Evolutionary conservation across 2,113 vertebrate genomes (phyloP), one percentile per base, ranked within the genome.

Genomic region (Poeciliopsis retropinna): DNA sequence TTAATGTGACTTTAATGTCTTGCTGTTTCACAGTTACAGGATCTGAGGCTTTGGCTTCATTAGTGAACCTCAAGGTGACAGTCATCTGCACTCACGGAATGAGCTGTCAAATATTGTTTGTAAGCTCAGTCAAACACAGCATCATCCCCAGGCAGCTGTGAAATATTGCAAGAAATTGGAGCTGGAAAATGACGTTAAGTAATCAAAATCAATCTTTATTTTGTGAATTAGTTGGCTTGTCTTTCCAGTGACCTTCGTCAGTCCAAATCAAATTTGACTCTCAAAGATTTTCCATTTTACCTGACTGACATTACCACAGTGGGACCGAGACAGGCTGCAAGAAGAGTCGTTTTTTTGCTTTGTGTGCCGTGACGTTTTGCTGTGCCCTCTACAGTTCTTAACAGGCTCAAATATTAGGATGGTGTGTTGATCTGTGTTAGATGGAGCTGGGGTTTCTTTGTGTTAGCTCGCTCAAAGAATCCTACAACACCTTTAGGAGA

Each of bases 181-280:
- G 64, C 34, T 28, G n/a, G 67, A 67, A 77, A 61, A 77, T 47
- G 64, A 73, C 10, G 8, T 57, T 25, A n/a, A 71, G 74, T 54
- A 14, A 64, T 72, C 61, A 3, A 44, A 70, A 86, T 86, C 80
- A 29, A 76, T 86, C 70, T 79, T 67, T n/a, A 75, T 88, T 63
- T 61, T 64, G 60, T 9, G n/a, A 80, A 81, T 76, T 60, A 64
- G 32, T 76, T 76, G n/a, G 60, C 76, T 75, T 31, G 30, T 70
- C 60, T 65, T 47, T 39, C 67, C 74, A 72, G 79, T 61, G 83
- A 85, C 89, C 87, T 86, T 85, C 81, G 79, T 87, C 83, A 77
- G 75, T 3, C 63, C 71, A 80, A 87, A 87, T 80, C 71, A 67
- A 82, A 80, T 85, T 62, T 72, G 63, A 85, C 60, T 61, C 41